Evolutionary conservation across 2,797 vertebrate genomes (phyloP).

Genomic region (Amblyraja radiata): DNA sequence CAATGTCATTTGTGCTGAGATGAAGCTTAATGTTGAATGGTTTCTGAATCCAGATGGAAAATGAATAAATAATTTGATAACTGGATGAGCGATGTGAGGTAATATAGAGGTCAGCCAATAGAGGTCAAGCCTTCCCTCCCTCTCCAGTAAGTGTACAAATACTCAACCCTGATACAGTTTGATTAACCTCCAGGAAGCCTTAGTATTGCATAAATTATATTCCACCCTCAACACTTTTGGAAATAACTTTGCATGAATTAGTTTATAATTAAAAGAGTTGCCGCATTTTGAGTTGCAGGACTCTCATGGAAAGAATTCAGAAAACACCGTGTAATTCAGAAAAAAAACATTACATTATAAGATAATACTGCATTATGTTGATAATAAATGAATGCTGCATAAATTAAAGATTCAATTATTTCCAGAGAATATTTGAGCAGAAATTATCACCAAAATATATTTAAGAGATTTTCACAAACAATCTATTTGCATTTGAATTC

Average conservation of each 20-base stretch:
- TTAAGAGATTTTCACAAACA: not conserved
- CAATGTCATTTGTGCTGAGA: not conserved
- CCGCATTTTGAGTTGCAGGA: not conserved
- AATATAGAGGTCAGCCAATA: not conserved
- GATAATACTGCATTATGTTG: not conserved
- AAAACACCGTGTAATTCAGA: not conserved
- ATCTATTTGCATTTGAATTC: not conserved
- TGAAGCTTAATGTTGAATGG: not conserved
- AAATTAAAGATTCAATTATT: not conserved
- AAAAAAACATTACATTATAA: not conserved
- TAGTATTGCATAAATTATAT: not conserved
- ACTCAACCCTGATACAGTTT: not conserved
- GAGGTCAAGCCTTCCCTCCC: not conserved
- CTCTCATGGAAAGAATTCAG: not conserved
- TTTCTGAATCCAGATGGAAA: slow-evolving; percentile 11
- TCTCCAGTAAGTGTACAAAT: not conserved
- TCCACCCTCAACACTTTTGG: not conserved
- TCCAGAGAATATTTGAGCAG: not conserved
- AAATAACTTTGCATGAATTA: not conserved
- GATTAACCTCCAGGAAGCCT: not conserved
- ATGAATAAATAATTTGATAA: not conserved
- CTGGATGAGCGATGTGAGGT: not conserved
- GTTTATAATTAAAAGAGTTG: not conserved
- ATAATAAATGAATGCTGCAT: not conserved
- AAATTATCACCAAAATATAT: not conserved